Evolutionary conservation across 1,140 invertebrate species (phyloP), one percentile per base, ranked within the genome.

Genomic region (Scaptomyza montana): DNA sequence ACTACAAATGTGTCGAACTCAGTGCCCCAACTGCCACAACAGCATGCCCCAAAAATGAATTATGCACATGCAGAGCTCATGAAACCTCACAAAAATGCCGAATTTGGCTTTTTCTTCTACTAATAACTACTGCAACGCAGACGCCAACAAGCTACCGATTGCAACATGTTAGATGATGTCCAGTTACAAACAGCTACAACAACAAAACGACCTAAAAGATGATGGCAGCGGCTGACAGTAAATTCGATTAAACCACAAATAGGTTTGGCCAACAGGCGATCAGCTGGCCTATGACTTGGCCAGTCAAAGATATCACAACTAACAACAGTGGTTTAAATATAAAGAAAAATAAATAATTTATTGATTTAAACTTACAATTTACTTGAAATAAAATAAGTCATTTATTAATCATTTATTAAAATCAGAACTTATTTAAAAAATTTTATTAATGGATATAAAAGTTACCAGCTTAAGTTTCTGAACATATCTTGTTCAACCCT

Each of bases 231-330:
- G 49, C 79, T 81, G 82, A 82, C 84, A 81, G 84, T 87, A 84
- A 87, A 89, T 87, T 87, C 82, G 82, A 87, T 87, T 87, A 87
- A 89, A 79, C 82, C 82, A 59, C 82, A 86, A 86, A 86, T 86
- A 87, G 82, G 84, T 87, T 89, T 79, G 82, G 65, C 80, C 73
- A 80, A 67, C 59, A 43, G 45, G 68, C 68, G 77, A 82, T 85
- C 75, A 87, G 60, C 82, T 82, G 78, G 68, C 69, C 70, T 77
- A 74, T 85, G 77, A 85, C 76, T 76, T 80, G 64, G 19, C 36
- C 57, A 28, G 49, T 46, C 43, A 55, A 68, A 53, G 56, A 57
- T 67, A 43, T 67, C 33, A 66, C 49, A 43, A 30, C 16, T 5
- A 19, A 16, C 47, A 60, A 86, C 82, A 69, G 78, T 87, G 81